A percentile compares a stretch with the other conserved stretches of the same genome.
Evolutionary conservation across 2,113 vertebrate species (phyloP).

Genomic region (Chauna torquata): DNA sequence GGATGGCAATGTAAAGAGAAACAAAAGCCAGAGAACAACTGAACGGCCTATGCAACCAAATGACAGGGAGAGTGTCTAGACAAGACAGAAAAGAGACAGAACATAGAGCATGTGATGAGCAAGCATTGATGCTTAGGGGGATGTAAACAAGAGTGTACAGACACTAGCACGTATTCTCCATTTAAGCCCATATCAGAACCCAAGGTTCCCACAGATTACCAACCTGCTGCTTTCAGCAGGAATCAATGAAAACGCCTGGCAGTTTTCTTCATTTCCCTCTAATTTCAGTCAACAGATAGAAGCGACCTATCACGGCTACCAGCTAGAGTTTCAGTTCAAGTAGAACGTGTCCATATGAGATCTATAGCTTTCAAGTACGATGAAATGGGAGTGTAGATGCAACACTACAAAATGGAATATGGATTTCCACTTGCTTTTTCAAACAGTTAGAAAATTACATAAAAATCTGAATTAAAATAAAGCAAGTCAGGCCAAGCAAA

Average conservation of each 20-base stretch:
- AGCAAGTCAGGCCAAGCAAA: not conserved
- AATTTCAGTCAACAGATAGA: not conserved
- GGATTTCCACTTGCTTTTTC: not conserved
- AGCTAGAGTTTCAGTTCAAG: not conserved
- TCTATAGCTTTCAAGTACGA: not conserved
- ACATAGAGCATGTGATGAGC: rapidly evolving
- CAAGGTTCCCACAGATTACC: not conserved
- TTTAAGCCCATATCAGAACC: not conserved
- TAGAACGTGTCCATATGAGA: not conserved
- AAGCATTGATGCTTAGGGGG: not conserved
- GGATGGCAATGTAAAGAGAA: not conserved
- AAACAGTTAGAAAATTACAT: not conserved
- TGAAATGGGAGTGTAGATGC: not conserved
- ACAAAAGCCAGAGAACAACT: not conserved
- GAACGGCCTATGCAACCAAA: rapidly evolving
- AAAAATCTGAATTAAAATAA: not conserved
- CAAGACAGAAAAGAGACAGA: not conserved
- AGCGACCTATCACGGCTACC: not conserved
- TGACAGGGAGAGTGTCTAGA: not conserved
- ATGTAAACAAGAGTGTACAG: not conserved
- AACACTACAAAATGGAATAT: not conserved
- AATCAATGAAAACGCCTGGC: not conserved
- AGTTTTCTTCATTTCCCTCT: not conserved
- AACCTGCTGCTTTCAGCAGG: not conserved
- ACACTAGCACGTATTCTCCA: not conserved